These are phyloP conservation scores for Megaptera novaeangliae DNA, from an alignment of 2,113 vertebrate genomes.

Conservation along the genomic window DNA sequence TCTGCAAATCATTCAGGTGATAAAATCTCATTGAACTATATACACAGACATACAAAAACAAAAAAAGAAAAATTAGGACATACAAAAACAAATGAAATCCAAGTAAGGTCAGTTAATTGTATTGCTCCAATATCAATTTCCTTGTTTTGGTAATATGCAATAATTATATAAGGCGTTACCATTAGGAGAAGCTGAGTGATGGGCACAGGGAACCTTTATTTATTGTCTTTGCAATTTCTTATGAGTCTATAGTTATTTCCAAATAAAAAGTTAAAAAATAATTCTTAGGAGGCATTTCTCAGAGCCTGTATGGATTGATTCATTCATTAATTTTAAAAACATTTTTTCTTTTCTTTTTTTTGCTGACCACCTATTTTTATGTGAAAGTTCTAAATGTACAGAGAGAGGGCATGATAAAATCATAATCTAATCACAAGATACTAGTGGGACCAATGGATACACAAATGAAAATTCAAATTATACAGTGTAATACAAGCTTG, in stretches of 20 bases:
- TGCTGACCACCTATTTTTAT: neutral
- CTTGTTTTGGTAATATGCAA: neutral
- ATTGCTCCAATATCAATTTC: neutral
- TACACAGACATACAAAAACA: neutral
- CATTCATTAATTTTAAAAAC: neutral
- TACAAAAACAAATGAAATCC: neutral
- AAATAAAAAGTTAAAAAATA: neutral
- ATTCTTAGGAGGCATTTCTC: neutral
- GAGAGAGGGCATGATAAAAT: neutral
- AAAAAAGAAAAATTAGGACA: neutral
- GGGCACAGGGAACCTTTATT: neutral
- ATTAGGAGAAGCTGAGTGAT: neutral
- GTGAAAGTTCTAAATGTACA: neutral
- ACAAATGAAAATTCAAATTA: neutral
- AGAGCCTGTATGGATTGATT: neutral
- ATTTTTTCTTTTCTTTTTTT: neutral
- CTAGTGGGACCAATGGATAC: neutral
- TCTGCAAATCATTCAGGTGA: neutral
- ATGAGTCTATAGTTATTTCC: neutral
- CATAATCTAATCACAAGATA: neutral
- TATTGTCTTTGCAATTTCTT: neutral
- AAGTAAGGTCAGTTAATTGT: neutral
- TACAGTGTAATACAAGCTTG: neutral
- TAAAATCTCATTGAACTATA: neutral
- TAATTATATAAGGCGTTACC: neutral